Evolutionary conservation across 2,888 invertebrate species (phyloP), one percentile per base, ranked within the genome.

Genomic region (Mechanitis messenoides): DNA sequence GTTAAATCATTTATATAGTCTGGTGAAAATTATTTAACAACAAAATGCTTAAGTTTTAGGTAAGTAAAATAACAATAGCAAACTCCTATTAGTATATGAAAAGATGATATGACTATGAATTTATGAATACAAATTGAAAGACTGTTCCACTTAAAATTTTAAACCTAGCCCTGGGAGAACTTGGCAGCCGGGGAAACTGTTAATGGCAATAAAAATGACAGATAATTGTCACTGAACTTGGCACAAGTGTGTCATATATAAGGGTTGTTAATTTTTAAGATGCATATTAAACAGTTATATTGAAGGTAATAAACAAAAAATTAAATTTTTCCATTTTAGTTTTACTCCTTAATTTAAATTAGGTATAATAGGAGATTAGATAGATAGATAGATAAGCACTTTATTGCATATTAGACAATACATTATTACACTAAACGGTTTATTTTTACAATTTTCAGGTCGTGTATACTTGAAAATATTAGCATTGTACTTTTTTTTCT

Each of bases 181-280:
- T 45, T 45, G 45, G 45, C 45, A 45, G 45, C 35, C 35, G 6
- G 35, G 46, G 20, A n/a, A 59, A 54, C 56, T 45, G 56, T 60
- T 20, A 58, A 53, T 54, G 54, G 45, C 45, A 59, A 56, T 53
- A 59, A 59, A 58, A 58, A 62, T 59, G 55, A 11, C 56, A 55
- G 35, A 20, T 50, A 53, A 59, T 58, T 59, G 59, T 56, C 45
- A 46, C 42, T 45, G 45, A 35, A 62, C 45, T 56, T 56, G 11
- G 45, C 54, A 53, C 28, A 59, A 59, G 55, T 60, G 20, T 28
- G 57, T 60, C 63, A 58, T 59, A 53, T n/a, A 45, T 11, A 20
- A n/a, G 11, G 11, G 45, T 45, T n/a, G n/a, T 45, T n/a, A 45
- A 45, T 12, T n/a, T n/a, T n/a, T 45, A 45, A 45, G 11, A n/a